Conservation (phyloP, 2,113 vertebrate genomes). For the Cricetomys ansorgei region DNA sequence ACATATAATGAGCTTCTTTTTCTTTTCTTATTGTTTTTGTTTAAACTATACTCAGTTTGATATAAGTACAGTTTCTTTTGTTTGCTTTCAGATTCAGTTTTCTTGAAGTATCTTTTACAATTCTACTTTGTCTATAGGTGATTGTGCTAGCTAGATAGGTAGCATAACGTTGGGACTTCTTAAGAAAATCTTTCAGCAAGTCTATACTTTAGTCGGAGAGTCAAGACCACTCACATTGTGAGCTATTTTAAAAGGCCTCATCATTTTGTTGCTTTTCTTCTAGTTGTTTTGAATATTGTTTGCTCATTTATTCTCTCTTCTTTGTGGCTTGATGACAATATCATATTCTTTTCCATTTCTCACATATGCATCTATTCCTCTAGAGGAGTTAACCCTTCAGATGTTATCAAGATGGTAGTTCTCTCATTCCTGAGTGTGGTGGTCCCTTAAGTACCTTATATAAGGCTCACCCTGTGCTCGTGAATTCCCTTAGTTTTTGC, state of each 20-base stretch:
- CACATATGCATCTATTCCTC: background rate
- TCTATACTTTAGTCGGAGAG: background rate
- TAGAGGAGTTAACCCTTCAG: background rate
- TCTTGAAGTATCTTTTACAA: background rate
- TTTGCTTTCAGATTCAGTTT: background rate
- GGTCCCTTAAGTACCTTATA: background rate
- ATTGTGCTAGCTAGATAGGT: background rate
- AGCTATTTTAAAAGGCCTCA: background rate
- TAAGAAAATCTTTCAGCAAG: background rate
- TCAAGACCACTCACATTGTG: background rate
- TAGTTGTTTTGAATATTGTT: background rate
- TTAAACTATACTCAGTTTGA: background rate
- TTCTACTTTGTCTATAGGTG: background rate
- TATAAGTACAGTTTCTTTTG: background rate
- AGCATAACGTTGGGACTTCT: background rate
- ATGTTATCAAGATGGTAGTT: background rate
- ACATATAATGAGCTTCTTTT: background rate
- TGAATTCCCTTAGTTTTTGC: background rate
- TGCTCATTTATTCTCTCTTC: background rate
- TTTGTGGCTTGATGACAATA: background rate
- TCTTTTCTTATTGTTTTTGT: background rate
- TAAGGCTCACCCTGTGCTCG: background rate
- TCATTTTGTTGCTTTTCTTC: background rate
- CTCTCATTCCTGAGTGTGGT: background rate
- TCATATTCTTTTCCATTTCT: background rate